Evolutionary conservation across 2,888 invertebrate genomes (phyloP), one percentile per base, ranked within the genome.

Genomic region (Volucella bombylans): DNA sequence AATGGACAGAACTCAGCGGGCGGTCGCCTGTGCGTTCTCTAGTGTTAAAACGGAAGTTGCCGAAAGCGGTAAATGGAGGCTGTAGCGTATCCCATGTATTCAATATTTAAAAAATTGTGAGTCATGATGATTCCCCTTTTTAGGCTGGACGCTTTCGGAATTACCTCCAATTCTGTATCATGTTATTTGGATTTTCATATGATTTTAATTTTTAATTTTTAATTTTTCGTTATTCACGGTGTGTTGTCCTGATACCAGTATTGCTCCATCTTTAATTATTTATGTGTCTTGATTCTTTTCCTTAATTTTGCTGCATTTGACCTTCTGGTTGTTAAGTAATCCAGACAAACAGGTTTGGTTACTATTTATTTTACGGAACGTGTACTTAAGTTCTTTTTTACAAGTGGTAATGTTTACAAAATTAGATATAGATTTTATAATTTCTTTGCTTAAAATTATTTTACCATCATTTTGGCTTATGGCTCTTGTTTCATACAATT

Each of bases 211-310:
- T 12, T 45, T 54, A 14, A 9, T 45, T 1, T 10, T 62, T 49
- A 54, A 14, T 18, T n/a, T 55, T 43, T n/a, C 10, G 39, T 45
- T 15, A 23, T 55, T 41, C 2, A 55, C 45, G 12, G 31, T 67
- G 12, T 54, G 67, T 12, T 55, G 11, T 12, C 54, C 54, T 2
- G 14, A 54, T 2, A 23, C 23, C 23, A 55, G 23, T 54, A 67
- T 67, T 9, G n/a, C n/a, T 12, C 67, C 54, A 67, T 67, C 54
- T 43, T 67, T 67, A 23, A 68, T 54, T 12, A 55, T 23, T 54
- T 68, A 55, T 11, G 55, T 55, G 9, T 68, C 38, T 14, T 41
- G n/a, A 55, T 55, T 54, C 43, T 31, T 68, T 55, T 55, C 54
- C 9, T 68, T 68, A 45, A 68, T 54, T 55, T 43, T 68, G 31